A percentile compares a stretch with the other conserved stretches of the same genome.
Evolutionary conservation across 2,888 invertebrate genomes (phyloP).

Genomic region (Oscheius sp.): DNA sequence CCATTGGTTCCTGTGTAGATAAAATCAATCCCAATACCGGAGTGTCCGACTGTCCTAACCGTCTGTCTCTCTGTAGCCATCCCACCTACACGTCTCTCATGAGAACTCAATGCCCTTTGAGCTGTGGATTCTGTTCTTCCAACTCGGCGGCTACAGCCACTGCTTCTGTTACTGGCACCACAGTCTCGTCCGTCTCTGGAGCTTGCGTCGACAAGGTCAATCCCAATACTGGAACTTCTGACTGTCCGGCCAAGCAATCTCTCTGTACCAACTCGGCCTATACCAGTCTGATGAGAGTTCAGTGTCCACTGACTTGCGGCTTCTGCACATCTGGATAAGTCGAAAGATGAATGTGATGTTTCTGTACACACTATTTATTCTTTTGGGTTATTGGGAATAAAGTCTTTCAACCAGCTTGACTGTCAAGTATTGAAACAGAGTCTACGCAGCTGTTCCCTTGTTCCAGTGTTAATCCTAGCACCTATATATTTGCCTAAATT

Average conservation of each 20-base stretch:
- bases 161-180: not conserved
- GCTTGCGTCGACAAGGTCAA: constrained; percentile 3
- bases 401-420: too few relatives aligned
- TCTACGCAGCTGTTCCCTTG: not conserved
- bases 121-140: constrained; percentile 25
- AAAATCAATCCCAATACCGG: not conserved
- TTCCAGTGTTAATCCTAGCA: too few relatives aligned
- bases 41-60: constrained; percentile 2
- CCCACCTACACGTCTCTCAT: constrained; percentile 8
- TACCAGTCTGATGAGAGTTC: constrained; percentile 9
- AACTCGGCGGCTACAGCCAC: not conserved
- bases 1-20: not conserved
- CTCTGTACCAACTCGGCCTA: constrained; percentile 14
- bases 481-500: not conserved
- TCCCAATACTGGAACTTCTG: constrained; percentile 17
- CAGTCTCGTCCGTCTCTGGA: not conserved
- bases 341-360: not conserved
- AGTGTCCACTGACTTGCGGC: constrained; percentile 13
- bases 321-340: not conserved
- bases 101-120: constrained; percentile 24
- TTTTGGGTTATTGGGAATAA: too few relatives aligned
- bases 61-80: not conserved
- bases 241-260: constrained; percentile 1
- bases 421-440: not conserved
- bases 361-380: constrained; percentile 12